Conservation (phyloP, 2,888 invertebrate species). For the Papilio protenor region DNA sequence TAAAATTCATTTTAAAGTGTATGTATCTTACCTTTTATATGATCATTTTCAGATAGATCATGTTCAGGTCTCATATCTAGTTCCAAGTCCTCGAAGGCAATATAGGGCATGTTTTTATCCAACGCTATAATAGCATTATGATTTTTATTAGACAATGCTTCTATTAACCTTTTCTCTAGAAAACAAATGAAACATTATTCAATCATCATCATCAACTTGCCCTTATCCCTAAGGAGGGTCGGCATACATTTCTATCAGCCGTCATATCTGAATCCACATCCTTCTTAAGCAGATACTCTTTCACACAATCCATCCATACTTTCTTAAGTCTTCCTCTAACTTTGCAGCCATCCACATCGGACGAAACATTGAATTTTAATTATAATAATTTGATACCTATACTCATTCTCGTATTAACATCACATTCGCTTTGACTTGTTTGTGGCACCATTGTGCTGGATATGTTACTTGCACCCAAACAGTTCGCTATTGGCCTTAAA, state of each 20-base stretch:
- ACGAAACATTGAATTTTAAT: not conserved
- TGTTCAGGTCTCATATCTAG: not conserved
- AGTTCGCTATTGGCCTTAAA: conserved; percentile 34
- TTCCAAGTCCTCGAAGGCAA: not conserved
- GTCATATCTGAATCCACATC: no score
- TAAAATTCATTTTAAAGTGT: not conserved
- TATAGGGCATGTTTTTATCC: not conserved
- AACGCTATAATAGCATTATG: conserved; percentile 19
- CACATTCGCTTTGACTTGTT: conserved; percentile 33
- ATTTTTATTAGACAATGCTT: conserved; percentile 14
- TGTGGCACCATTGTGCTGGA: conserved; percentile 41
- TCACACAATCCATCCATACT: no score
- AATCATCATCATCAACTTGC: not conserved
- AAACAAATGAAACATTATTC: not conserved
- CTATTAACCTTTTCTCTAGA: conserved; percentile 11
- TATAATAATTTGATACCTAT: conserved; percentile 11
- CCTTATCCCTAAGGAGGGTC: no score
- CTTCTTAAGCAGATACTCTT: no score
- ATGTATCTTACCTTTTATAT: conserved; percentile 10
- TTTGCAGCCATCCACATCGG: no score
- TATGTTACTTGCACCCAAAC: conserved; percentile 24
- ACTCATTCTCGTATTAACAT: conserved; percentile 15
- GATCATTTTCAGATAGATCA: not conserved
- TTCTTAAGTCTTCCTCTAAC: no score
- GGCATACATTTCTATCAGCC: not conserved